Base-by-base conservation (phyloP, 2,113 vertebrate genomes). In the Chloropsis hardwickii region DNA sequence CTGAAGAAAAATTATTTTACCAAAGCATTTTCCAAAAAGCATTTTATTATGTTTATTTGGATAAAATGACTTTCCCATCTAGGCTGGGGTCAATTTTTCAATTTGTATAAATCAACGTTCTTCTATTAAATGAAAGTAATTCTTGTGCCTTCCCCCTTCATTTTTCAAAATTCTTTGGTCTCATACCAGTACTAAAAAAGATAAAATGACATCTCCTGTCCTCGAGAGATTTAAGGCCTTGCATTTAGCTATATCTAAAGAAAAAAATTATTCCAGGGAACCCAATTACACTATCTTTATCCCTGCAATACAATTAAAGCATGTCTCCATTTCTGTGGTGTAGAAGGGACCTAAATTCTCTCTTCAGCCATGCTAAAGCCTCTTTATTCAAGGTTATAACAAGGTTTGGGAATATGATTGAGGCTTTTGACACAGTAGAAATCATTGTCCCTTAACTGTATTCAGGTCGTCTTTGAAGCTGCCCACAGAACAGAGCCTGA, bases 311-410 rank as follows among this genome's bases (percentile, higher is more conserved):
- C 67, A 95, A 74, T 97, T 94, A 93, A 94, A 95, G 62, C 94
- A 60, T 83, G 76, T 88, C 81, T 90, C 77, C 29, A 48, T 74
- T 92, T 86, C 77, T 82, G 29, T 66, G 14, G 13, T 39, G 50
- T 89, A 61, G 87, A 88, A 81, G 81, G 33, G 82, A 91, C 76
- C 69, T 86, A 95, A 97, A 96, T 89, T 96, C 70, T 94, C 88
- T 58, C 88, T 94, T 77, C 81, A 84, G 8, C 93, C 90, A 79
- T 78, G 66, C 66, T 93, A 96, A 97, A 95, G 95, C 88, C 61
- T 84, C 92, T 96, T 92, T 95, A 94, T 95, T 92, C 90, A 96
- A 91, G 94, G 81, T 92, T 95, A 92, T 91, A 90, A 17, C 71
- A 79, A 53, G 92, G 88, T 87, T 82, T 82, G 74, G 88, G 81